phyloP scores from a whole-genome alignment of 2,888 invertebrate genomes.

The Trachelus tabidus region DNA sequence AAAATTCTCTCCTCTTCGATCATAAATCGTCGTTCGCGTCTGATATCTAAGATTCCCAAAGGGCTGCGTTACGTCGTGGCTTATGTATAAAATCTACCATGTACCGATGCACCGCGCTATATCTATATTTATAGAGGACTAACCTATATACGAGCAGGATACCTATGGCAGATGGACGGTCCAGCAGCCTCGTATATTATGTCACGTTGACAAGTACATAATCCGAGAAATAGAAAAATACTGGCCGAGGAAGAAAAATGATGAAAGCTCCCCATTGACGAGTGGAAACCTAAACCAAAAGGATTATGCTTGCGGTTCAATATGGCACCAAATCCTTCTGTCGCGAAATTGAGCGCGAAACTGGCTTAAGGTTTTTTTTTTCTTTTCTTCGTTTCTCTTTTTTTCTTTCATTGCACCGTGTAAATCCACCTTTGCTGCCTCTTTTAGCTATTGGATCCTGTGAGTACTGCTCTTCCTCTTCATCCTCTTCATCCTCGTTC shows the following conservation, averaged over 20 bases:
- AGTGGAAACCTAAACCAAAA: background rate
- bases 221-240: background rate
- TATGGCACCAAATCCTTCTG: background rate
- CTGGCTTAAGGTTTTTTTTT: background rate
- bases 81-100: background rate
- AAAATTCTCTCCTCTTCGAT: conserved; percentile 13
- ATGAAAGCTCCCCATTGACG: background rate
- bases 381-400: too few species aligned
- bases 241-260: background rate
- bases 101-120: background rate
- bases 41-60: conserved; percentile 14
- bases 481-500: background rate
- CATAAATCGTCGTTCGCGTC: conserved; percentile 18
- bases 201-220: background rate
- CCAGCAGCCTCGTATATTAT: background rate
- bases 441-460: background rate
- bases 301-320: background rate
- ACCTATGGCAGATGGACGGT: background rate
- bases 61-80: background rate
- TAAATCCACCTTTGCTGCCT: background rate
- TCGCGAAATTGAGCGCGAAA: background rate
- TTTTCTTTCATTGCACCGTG: background rate
- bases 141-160: background rate
- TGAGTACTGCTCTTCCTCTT: background rate
- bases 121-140: background rate